A percentile compares a stretch with the other conserved stretches of the same genome.
Evolutionary conservation across 2,888 invertebrate species (phyloP).

Genomic region (Drosophila paucipuncta): DNA sequence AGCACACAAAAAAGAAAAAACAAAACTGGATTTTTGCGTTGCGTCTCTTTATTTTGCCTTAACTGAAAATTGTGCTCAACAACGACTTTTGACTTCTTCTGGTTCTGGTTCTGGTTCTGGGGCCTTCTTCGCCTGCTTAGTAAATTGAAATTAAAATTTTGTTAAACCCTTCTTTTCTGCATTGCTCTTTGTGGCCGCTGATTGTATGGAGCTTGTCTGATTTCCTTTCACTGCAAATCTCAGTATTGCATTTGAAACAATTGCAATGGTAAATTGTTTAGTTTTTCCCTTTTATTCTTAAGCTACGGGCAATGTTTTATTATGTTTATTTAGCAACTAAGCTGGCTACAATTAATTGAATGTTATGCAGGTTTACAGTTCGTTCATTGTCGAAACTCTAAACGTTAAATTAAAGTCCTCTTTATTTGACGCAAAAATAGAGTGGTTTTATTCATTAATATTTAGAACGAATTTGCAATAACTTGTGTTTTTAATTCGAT

Average conservation of each 20-base stretch:
- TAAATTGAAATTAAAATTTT: constrained; percentile 70
- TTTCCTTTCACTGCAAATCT: constrained; percentile 15
- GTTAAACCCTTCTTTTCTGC: constrained; percentile 34
- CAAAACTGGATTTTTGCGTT: constrained; percentile 49
- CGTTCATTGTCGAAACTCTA: background rate
- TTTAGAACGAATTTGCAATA: constrained; percentile 8
- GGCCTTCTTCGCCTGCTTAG: constrained; percentile 23
- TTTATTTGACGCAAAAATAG: background rate
- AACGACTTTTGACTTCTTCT: constrained; percentile 58
- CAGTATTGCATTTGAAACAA: constrained; percentile 29
- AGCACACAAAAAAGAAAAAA: background rate
- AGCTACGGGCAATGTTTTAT: background rate
- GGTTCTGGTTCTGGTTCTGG: constrained; percentile 3
- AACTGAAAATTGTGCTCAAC: constrained; percentile 45
- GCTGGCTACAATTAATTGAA: constrained; percentile 25
- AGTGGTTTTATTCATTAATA: constrained; percentile 9
- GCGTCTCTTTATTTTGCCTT: constrained; percentile 19
- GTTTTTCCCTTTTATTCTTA: background rate
- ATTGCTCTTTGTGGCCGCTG: constrained; percentile 30
- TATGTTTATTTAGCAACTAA: constrained; percentile 14
- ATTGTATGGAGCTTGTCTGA: constrained; percentile 35
- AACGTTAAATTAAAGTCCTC: background rate
- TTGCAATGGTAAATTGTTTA: constrained; percentile 22
- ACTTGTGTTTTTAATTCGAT: background rate
- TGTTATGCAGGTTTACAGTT: constrained; percentile 29